A percentile compares a stretch with the other conserved stretches of the same genome.
phyloP scores from a whole-genome alignment of 1,140 invertebrate genomes.

The Macrobrachium rosenbergii region DNA sequence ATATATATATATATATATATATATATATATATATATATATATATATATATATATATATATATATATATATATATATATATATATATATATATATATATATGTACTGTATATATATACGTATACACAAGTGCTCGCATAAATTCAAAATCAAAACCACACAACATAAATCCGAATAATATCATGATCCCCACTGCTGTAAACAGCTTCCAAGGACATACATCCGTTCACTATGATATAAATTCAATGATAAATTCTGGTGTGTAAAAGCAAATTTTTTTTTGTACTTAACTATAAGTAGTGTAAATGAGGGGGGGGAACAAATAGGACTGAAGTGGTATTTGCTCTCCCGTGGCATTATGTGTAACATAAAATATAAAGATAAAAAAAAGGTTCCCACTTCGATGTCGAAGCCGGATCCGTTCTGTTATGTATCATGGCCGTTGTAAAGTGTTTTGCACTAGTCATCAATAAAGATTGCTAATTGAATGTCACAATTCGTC shows the following conservation, averaged over 20 bases:
- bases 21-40: too few species aligned
- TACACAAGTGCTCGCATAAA: too few species aligned
- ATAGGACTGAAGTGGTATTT: neutral
- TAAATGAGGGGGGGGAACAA: neutral
- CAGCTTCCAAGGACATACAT: too few species aligned
- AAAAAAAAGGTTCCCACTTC: constrained; percentile 7
- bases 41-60: too few species aligned
- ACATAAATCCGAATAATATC: too few species aligned
- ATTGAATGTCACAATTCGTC: constrained; percentile 28
- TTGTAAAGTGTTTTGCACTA: constrained; percentile 57
- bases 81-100: too few species aligned
- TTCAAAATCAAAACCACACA: too few species aligned
- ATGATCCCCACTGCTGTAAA: too few species aligned
- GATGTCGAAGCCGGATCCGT: neutral
- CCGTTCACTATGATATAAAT: too few species aligned
- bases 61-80: too few species aligned
- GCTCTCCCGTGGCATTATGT: constrained; percentile 32
- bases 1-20: too few species aligned
- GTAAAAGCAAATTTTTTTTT: neutral
- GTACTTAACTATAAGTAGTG: neutral
- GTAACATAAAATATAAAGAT: constrained; percentile 41
- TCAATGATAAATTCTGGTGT: neutral
- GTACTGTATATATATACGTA: too few species aligned
- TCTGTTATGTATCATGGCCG: constrained; percentile 36
- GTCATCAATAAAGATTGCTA: constrained; percentile 52